Evolutionary conservation across 2,797 vertebrate species (phyloP), one percentile per base, ranked within the genome.

Genomic region (Sciurus vulgaris): DNA sequence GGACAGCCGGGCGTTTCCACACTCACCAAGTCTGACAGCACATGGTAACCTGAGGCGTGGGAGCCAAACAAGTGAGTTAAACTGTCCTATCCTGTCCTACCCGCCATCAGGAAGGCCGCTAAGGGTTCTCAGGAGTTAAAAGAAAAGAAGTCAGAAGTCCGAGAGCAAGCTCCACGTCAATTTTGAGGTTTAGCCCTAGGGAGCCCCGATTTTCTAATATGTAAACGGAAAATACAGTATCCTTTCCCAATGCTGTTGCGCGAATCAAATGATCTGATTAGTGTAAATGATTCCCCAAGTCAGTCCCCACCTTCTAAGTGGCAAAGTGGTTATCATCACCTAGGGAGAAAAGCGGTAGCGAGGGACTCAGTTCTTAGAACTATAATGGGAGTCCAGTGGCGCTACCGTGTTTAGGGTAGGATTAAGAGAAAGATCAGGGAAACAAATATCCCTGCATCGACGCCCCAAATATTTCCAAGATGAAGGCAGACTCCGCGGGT

Each of bases 1-100:
- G 99, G 99, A 91, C 99, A 99, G 74, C 99, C 99, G 0, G 99
- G 98, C 24, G 96, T 97, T 94, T 99, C 98, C 0, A 98, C 98
- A 84, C 98, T 98, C 79, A 99, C 98, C 86, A 99, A 98, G 97
- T 99, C 99, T 0, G 98, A 98, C 26, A 99, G 95, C 61, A 99
- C 98, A 0, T 99, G 99, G 97, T 99, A 99, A 95, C 99, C 99
- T 99, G 95, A 1, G 83, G 95, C 97, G 98, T 98, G 90, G 97
- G 96, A 38, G 22, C 61, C 41, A 94, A 30, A 49, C 26, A 6
- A 0, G 0, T 92, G 28, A 59, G 38, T 13, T 22, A 88, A 41
- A 3, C 5, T 12, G 33, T n/a, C n/a, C 65, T 30, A 22, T 11
- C 0, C 18, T 2, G 0, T n/a, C 44, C n/a, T 20, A 35, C 15